Base-by-base conservation (phyloP, 2,888 invertebrate species). In the Isotomurus palustris region DNA sequence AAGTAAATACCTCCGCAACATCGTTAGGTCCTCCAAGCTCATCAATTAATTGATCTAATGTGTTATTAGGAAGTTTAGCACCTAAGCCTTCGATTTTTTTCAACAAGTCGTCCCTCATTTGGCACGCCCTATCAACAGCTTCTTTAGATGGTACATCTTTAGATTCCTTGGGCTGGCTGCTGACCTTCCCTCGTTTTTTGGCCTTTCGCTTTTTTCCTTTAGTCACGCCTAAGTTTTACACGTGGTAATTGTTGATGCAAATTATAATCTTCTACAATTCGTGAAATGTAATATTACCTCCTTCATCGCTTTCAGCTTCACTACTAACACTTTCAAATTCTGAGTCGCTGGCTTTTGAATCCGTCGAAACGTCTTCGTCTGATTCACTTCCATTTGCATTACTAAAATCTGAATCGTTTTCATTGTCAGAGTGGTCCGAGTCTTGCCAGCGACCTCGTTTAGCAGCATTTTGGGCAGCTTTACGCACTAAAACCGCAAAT, bases 31-130 rank as follows among this genome's bases (percentile, higher is more conserved):
- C 99, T 47, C 99, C 99, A 10, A 99, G 82, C 74, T 95, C 93
- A 77, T 99, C 97, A 65, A 99, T 97, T 12, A 99, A 81, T 75
- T 99, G 95, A 81, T 99, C 99, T 43, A 99, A 80, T 1, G 99
- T 96, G 77, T 99, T 99, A 36, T 96, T 90, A 5, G 99, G 99
- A 68, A 99, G 79, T 22, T 83, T 82, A 1, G 87, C 85, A 4
- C 95, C 96, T 2, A 97, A 79, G 25, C 82, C 78, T 75, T 97
- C 95, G 57, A 99, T 86, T 73, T 84, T 83, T 63, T 82, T 81
- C 65, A 99, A 76, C 38, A 99, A 79, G 67, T 95, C 89, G 71
- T 92, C 89, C 78, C 95, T 94, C 90, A 96, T 93, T 73, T 83
- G 82, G 77, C 89, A 89, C 0, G 93, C 93, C 45, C 88, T 82